Conservation (phyloP, 2,888 invertebrate species). For the Dioctria linearis region DNA sequence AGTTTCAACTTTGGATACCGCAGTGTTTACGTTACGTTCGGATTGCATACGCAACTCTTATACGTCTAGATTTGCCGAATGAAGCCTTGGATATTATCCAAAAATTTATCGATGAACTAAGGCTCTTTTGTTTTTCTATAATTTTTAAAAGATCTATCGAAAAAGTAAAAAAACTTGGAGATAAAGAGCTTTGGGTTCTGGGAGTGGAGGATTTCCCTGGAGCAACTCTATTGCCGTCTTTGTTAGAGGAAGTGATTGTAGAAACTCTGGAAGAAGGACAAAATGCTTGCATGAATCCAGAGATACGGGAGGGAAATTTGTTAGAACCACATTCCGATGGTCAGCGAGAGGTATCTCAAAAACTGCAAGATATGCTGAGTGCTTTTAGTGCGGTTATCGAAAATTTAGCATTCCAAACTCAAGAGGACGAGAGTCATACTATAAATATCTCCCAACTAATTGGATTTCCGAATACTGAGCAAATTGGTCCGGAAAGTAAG, state of each 20-base stretch:
- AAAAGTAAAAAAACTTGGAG: slow-evolving; percentile 80
- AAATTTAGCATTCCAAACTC: slow-evolving; percentile 79
- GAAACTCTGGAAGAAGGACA: slow-evolving; percentile 81
- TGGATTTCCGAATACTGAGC: slow-evolving; percentile 74
- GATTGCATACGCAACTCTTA: slow-evolving; percentile 84
- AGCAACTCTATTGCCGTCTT: slow-evolving; percentile 82
- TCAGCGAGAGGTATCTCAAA: slow-evolving; percentile 70
- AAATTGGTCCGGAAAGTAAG: slow-evolving; percentile 61
- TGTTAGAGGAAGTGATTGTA: slow-evolving; percentile 81
- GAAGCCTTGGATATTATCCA: slow-evolving; percentile 90
- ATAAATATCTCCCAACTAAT: slow-evolving; percentile 77
- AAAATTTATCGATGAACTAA: slow-evolving; percentile 87
- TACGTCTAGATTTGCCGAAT: slow-evolving; percentile 88
- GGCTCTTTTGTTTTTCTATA: slow-evolving; percentile 87
- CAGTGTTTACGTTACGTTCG: slow-evolving; percentile 86
- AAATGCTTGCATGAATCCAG: slow-evolving; percentile 81
- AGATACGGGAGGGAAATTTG: slow-evolving; percentile 73
- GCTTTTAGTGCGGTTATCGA: slow-evolving; percentile 80
- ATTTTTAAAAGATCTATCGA: slow-evolving; percentile 88
- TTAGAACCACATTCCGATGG: slow-evolving; percentile 71
- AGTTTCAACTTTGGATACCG: slow-evolving; percentile 80
- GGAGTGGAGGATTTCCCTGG: slow-evolving; percentile 89
- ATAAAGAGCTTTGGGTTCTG: slow-evolving; percentile 89
- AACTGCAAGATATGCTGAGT: slow-evolving; percentile 75
- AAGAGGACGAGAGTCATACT: slow-evolving; percentile 74